Base-by-base conservation (phyloP, 1,140 invertebrate genomes). In the Bacillus rossius region DNA sequence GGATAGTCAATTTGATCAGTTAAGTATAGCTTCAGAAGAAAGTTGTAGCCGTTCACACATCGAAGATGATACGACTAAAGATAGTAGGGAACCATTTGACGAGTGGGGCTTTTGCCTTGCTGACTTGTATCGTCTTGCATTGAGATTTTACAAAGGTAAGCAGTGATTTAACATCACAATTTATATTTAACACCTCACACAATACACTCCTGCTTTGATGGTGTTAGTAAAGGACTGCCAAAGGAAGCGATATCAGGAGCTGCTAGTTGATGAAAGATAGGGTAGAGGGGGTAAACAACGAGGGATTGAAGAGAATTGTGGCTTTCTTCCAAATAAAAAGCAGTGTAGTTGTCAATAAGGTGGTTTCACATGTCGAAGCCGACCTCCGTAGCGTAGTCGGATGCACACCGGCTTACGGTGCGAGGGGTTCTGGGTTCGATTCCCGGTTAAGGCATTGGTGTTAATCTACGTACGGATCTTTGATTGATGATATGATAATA, bases 141-240 rank as follows among this genome's bases (percentile, higher is more conserved):
- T 94, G 22, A 83, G 80, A 67, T 95, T 94, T 75, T 94, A 93
- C 68, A 94, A 92, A 88, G 91, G 92, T 94, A 79, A 70, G 69
- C 62, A 16, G 52, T 52, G 16, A 3, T 2, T 51, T 3, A 8
- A 14, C 38, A 26, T 29, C 20, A 53, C 1, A 14, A 20, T 53
- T 53, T 53, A 26, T n/a, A 1, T 51, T 7, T 2, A 51, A 42
- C 19, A 42, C 13, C 3, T 3, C 2, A 7, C n/a, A 14, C 1
- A 41, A 55, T 1, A 20, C 0, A 20, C 25, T 37, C 19, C 3
- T 25, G 5, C 17, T 43, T 55, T 41, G 62, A n/a, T 50, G n/a
- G n/a, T 55, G 41, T 57, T 51, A 57, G 40, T 29, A 61, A 43
- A 56, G 54, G 10, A 13, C 16, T 13, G 16, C 8, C 4, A 16